phyloP scores from a whole-genome alignment of 2,113 vertebrate genomes.

The Acrocephalus arundinaceus region DNA sequence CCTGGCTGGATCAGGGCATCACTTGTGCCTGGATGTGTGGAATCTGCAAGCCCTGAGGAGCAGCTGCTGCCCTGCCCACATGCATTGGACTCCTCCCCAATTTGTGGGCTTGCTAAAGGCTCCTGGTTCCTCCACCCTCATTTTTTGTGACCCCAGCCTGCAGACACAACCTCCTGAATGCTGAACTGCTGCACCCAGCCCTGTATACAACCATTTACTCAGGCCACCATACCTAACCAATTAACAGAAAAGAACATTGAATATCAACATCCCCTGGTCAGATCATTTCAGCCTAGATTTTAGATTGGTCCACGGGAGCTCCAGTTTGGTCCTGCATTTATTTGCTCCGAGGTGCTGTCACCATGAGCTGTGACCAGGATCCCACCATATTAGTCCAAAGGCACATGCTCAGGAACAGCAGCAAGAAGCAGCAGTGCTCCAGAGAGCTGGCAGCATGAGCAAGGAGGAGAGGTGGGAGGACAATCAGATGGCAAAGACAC shows the following conservation, averaged over 20 bases:
- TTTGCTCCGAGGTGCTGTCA: accelerated
- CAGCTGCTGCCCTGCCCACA: not conserved
- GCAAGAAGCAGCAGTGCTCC: not conserved
- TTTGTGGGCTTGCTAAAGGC: not conserved
- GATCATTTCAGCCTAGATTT: not conserved
- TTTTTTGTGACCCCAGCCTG: not conserved
- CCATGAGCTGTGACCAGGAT: not conserved
- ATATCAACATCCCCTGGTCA: not conserved
- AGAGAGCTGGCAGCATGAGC: not conserved
- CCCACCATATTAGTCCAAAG: not conserved
- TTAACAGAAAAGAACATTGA: not conserved
- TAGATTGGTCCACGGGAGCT: not conserved
- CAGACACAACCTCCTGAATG: not conserved
- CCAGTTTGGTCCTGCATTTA: not conserved
- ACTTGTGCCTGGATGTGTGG: accelerated
- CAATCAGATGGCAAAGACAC: not conserved
- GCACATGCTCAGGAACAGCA: not conserved
- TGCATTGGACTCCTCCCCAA: accelerated
- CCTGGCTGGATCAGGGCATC: too few relatives aligned
- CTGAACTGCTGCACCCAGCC: not conserved
- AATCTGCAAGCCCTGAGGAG: not conserved
- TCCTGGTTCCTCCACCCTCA: not conserved
- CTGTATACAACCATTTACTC: not conserved
- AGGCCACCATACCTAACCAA: not conserved
- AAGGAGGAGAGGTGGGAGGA: not conserved